These are phyloP conservation scores for Pterocles gutturalis DNA, from an alignment of 2,113 vertebrate species.

Conservation along the genomic window DNA sequence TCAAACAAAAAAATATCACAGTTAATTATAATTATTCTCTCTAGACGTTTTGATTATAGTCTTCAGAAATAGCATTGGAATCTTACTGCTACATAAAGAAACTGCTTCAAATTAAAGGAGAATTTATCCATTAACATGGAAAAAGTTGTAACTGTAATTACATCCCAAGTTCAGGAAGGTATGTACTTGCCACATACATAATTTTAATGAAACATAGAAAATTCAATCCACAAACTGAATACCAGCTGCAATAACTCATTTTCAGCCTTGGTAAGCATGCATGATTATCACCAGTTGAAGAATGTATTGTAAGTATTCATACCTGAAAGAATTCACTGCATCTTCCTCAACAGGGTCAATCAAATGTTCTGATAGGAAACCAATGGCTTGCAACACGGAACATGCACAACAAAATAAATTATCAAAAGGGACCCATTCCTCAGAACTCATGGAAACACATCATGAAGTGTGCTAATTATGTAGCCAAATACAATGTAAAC, in stretches of 20 bases:
- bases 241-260: neutral
- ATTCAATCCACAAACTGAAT: neutral
- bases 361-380: neutral
- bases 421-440: neutral
- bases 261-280: neutral
- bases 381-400: neutral
- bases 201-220: neutral
- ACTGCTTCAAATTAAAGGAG: neutral
- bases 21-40: neutral
- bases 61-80: neutral
- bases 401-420: neutral
- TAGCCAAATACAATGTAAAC: neutral
- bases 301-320: neutral
- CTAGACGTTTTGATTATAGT: neutral
- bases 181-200: neutral
- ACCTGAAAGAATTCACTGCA: neutral
- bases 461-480: neutral
- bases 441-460: neutral
- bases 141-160: neutral
- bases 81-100: neutral
- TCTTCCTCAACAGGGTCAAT: neutral
- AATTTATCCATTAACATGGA: neutral
- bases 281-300: neutral
- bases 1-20: neutral
- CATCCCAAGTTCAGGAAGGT: neutral